Evolutionary conservation across 1,140 invertebrate genomes (phyloP).

Genomic region (Liolophura sinensis): DNA sequence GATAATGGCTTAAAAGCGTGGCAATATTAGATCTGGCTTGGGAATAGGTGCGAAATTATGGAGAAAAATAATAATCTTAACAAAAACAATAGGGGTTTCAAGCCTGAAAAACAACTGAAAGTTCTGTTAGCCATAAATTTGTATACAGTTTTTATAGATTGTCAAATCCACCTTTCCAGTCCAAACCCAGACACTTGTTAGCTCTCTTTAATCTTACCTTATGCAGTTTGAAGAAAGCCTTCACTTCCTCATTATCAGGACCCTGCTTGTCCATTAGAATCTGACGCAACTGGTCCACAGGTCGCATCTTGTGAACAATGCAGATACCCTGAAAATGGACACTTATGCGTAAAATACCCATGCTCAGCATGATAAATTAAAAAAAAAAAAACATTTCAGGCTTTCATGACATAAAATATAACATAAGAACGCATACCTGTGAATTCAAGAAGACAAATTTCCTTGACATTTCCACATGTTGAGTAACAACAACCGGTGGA

Average conservation of each 20-base stretch:
- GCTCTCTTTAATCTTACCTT: slow-evolving; percentile 60
- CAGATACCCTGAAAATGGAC: slow-evolving; percentile 70
- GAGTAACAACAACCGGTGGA: slow-evolving; percentile 72
- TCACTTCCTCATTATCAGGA: slow-evolving; percentile 80
- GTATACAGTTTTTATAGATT: background rate
- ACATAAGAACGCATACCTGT: slow-evolving; percentile 61
- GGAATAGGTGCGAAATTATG: too few relatives aligned
- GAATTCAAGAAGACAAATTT: slow-evolving; percentile 85
- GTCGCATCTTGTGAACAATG: slow-evolving; percentile 79
- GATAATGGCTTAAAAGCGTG: too few relatives aligned
- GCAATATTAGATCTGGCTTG: too few relatives aligned
- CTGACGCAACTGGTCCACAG: slow-evolving; percentile 82
- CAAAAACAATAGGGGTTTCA: too few relatives aligned
- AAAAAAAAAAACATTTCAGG: background rate
- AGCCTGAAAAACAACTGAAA: too few relatives aligned
- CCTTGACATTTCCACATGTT: slow-evolving; percentile 74
- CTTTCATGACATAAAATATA: too few relatives aligned
- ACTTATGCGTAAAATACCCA: too few relatives aligned
- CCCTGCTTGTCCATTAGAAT: slow-evolving; percentile 77
- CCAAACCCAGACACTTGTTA: too few relatives aligned
- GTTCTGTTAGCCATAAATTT: background rate
- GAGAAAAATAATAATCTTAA: too few relatives aligned
- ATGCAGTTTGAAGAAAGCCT: slow-evolving; percentile 82
- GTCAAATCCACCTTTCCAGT: too few relatives aligned
- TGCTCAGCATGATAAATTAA: too few relatives aligned